These are phyloP conservation scores for Acanthopagrus latus DNA, from an alignment of 2,797 vertebrate species.

Conservation along the genomic window DNA sequence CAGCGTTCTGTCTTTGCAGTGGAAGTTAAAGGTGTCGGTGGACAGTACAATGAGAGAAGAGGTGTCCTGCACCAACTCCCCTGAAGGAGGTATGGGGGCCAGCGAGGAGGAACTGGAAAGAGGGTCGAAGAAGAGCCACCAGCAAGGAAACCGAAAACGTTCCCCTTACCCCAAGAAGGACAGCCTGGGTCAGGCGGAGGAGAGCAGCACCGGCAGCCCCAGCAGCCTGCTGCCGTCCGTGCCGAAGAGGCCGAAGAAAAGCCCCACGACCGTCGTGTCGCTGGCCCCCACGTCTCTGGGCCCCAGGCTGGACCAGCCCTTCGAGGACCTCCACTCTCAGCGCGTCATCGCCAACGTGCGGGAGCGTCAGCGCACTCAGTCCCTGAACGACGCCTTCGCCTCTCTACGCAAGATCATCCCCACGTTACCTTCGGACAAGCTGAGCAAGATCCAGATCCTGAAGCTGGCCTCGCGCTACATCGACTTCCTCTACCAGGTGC, in stretches of 20 bases:
- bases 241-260: conserved; percentile 86
- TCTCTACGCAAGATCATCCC: conserved; percentile 92
- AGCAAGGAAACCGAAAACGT: conserved; percentile 80
- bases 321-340: conserved; percentile 89
- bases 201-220: conserved; percentile 79
- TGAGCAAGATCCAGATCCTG: conserved; percentile 93
- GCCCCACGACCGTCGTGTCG: conserved; percentile 74
- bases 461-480: conserved; percentile 92
- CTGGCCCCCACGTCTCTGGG: conserved; percentile 77
- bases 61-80: conserved; percentile 86
- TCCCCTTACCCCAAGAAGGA: conserved; percentile 81
- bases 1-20: conserved; percentile 64
- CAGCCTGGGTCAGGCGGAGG: conserved; percentile 72
- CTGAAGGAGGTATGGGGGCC: conserved; percentile 86
- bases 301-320: conserved; percentile 79
- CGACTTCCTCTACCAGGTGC: conserved; percentile 92
- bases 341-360: conserved; percentile 90
- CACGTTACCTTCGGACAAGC: conserved; percentile 91
- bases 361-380: conserved; percentile 90
- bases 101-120: conserved; percentile 88
- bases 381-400: conserved; percentile 90
- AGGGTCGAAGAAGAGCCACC: conserved; percentile 80
- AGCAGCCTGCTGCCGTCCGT: conserved; percentile 76
- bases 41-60: conserved; percentile 88
- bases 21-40: conserved; percentile 49